Evolutionary conservation across 2,797 vertebrate genomes (phyloP).

Genomic region (Bradypus variegatus): DNA sequence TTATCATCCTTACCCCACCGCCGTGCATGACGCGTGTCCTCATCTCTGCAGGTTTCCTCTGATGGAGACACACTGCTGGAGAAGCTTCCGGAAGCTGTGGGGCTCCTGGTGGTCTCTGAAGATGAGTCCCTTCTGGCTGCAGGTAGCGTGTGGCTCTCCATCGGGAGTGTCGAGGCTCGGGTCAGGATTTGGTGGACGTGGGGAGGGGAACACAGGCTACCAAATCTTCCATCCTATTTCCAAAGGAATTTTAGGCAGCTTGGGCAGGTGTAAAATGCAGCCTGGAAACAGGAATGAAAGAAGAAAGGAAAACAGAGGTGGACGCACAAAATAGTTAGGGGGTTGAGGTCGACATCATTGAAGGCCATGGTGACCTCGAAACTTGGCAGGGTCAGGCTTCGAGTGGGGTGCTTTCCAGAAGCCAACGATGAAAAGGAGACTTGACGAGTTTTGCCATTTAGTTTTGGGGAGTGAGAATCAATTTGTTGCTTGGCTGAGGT

Average conservation of each 20-base stretch:
- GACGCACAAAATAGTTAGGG: not conserved
- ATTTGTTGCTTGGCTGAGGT: not conserved
- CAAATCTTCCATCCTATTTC: not conserved
- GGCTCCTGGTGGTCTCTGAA: conserved; percentile 74
- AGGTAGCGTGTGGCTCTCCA: conserved; percentile 68
- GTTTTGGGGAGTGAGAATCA: not conserved
- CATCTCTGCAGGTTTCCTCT: conserved; percentile 72
- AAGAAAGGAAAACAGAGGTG: not conserved
- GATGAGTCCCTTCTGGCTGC: conserved; percentile 79
- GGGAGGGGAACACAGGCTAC: too few relatives aligned
- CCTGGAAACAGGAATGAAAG: not conserved
- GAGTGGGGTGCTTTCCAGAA: not conserved
- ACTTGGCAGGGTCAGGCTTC: too few relatives aligned
- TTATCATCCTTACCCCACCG: not conserved
- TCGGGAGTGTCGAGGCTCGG: too few relatives aligned
- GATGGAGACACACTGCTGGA: conserved; percentile 55
- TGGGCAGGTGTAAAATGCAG: not conserved
- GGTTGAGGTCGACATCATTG: not conserved
- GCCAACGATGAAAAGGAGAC: not conserved
- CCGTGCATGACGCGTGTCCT: not conserved
- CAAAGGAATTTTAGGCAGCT: not conserved
- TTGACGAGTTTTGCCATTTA: not conserved
- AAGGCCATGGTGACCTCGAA: not conserved
- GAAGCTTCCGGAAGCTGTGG: conserved; percentile 73
- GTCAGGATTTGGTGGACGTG: too few relatives aligned